These are phyloP conservation scores for Caenorhabditis macrosperma DNA, from an alignment of 2,888 invertebrate genomes.

Conservation along the genomic window DNA sequence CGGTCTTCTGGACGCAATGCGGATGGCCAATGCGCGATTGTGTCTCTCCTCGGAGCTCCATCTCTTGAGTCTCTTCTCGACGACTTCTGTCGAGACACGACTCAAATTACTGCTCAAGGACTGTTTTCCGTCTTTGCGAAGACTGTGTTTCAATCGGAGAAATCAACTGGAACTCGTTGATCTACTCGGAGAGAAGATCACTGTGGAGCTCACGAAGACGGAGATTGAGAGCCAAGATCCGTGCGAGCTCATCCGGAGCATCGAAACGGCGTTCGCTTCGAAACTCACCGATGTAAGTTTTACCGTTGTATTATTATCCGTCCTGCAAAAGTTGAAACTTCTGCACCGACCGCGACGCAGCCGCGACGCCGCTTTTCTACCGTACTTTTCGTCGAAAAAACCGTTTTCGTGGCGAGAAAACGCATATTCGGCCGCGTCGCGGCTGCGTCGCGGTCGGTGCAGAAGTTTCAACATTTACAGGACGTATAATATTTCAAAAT, in stretches of 20 bases:
- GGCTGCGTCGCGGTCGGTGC: too few species aligned
- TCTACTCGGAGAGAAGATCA: conserved; percentile 45
- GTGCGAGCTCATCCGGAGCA: conserved; percentile 48
- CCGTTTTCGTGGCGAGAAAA: too few species aligned
- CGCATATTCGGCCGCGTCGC: too few species aligned
- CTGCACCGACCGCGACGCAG: too few species aligned
- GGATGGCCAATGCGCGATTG: conserved; percentile 63
- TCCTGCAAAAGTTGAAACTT: too few species aligned
- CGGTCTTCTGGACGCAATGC: conserved; percentile 61
- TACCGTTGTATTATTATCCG: too few species aligned
- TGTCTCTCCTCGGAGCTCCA: conserved; percentile 68
- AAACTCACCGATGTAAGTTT: conserved; percentile 60
- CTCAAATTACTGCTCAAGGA: conserved; percentile 66
- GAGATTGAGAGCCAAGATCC: conserved; percentile 44
- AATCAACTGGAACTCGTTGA: conserved; percentile 66
- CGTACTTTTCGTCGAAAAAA: too few species aligned
- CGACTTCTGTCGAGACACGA: conserved; percentile 56
- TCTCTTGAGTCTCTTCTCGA: conserved; percentile 68
- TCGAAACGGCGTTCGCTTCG: conserved; percentile 55
- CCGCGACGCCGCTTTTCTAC: too few species aligned
- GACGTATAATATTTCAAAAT: background rate
- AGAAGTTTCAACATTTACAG: too few species aligned
- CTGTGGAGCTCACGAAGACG: conserved; percentile 46
- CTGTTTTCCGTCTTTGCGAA: conserved; percentile 67
- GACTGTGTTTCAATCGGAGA: conserved; percentile 60